Base-by-base conservation (phyloP, 2,113 vertebrate species). In the Spea multiplicata region DNA sequence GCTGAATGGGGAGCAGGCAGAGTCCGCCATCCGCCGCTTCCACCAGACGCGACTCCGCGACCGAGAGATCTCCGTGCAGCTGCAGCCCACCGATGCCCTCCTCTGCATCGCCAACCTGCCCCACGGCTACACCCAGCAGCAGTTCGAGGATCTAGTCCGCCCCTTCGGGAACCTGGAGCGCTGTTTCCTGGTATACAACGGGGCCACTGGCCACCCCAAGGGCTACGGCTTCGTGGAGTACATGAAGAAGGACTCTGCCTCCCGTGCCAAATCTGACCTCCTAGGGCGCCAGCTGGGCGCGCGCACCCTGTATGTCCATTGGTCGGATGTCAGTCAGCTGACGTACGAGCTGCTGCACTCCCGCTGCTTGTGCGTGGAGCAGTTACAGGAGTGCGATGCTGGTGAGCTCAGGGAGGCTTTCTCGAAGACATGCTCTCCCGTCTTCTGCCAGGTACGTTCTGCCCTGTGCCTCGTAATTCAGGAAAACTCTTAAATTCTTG, bases 201-300 rank as follows among this genome's bases (percentile, higher is more conserved):
- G 88, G 13, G 66, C 82, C 53, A 94, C 90, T 0, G 96, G 96
- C 12, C 94, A 94, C 53, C 96, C 96, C 17, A 97, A 98, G 81
- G 95, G 96, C 44, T 98, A 98, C 0, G 96, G 96, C 57, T 98
- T 98, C 0, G 96, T 96, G 14, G 96, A 98, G 84, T 98, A 95
- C 83, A 98, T 98, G 96, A 98, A 98, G 83, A 98, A 97, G 85
- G 96, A 98, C 83, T 95, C 95, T 0, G 96, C 96, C 0, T 95
- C 95, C 74, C 83, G 96, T 0, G 96, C 96, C 53, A 98, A 97
- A 84, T 96, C 95, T 0, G 96, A 97, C 82, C 88, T 98, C 7
- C 82, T 97, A 66, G 96, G 95, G 3, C 95, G 94, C 83, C 95
- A 95, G 6, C 87, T 98, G 80, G 96, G 96, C 14, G 93, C 94